These are phyloP conservation scores for Stictonetta naevosa DNA, from an alignment of 2,113 vertebrate species.

Conservation along the genomic window DNA sequence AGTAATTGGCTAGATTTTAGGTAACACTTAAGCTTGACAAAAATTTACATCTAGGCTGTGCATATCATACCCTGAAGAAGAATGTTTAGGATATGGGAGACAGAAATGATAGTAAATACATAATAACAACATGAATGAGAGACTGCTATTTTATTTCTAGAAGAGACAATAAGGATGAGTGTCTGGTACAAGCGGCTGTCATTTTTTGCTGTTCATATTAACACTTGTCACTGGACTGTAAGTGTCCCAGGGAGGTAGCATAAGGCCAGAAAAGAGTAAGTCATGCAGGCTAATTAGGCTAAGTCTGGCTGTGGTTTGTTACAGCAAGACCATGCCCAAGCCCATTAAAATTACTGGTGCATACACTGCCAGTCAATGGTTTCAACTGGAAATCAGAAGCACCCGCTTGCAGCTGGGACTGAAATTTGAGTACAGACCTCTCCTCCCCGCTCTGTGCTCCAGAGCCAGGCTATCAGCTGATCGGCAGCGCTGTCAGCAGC, in stretches of 20 bases:
- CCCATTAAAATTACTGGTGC: not conserved
- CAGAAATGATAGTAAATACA: not conserved
- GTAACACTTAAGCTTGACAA: not conserved
- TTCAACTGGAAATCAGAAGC: not conserved
- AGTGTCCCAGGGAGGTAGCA: not conserved
- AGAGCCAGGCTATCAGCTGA: not conserved
- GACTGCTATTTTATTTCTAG: not conserved
- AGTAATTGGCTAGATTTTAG: not conserved
- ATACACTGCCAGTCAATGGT: not conserved
- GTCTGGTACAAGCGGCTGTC: no score
- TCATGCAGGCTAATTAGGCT: no score
- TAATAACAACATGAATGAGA: not conserved
- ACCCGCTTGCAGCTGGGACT: not conserved
- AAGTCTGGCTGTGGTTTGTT: not conserved
- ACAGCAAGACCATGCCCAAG: no score
- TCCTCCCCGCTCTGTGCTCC: not conserved
- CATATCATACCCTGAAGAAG: not conserved
- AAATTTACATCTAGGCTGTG: not conserved
- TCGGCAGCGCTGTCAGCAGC: not conserved
- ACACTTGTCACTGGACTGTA: not conserved
- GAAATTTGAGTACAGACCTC: not conserved
- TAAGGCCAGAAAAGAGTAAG: not conserved
- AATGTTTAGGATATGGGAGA: not conserved
- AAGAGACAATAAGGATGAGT: not conserved
- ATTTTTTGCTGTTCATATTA: not conserved